Evolutionary conservation across 2,113 vertebrate species (phyloP).

Genomic region (Patagioenas fasciata): DNA sequence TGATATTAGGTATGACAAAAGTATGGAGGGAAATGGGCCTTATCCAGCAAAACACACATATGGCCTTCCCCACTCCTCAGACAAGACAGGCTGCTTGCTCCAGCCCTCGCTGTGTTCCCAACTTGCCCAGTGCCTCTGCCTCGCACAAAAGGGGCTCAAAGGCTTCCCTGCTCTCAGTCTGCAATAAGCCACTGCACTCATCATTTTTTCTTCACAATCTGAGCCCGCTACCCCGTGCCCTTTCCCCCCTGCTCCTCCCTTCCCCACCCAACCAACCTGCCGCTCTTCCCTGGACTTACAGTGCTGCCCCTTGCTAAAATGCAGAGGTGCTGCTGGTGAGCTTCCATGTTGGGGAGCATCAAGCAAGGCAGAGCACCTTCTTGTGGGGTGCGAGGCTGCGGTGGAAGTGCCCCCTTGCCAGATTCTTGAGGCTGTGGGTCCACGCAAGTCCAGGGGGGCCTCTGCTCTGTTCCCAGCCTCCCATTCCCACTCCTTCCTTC

Average conservation of each 20-base stretch:
- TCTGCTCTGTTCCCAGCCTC: neutral
- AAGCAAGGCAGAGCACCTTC: neutral
- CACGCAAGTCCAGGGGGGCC: neutral
- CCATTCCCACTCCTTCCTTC: neutral
- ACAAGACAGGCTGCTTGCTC: neutral
- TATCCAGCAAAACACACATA: neutral
- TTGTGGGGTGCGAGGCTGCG: neutral
- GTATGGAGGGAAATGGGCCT: neutral
- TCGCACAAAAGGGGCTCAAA: fast-evolving
- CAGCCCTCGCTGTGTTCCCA: neutral
- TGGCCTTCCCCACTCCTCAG: neutral
- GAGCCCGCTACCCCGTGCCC: fast-evolving
- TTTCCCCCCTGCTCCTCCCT: neutral
- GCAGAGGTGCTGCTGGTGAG: neutral
- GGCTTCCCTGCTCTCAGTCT: neutral
- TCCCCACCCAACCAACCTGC: fast-evolving
- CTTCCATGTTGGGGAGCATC: neutral
- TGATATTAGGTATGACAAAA: neutral
- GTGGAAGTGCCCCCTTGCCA: fast-evolving
- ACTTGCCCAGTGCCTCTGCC: neutral
- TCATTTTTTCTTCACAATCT: neutral
- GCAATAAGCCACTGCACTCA: neutral
- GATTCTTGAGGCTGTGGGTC: neutral
- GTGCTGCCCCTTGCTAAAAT: fast-evolving
- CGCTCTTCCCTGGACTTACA: neutral